phyloP scores from a whole-genome alignment of 1,140 invertebrate species.

The Rhyzopertha dominica region DNA sequence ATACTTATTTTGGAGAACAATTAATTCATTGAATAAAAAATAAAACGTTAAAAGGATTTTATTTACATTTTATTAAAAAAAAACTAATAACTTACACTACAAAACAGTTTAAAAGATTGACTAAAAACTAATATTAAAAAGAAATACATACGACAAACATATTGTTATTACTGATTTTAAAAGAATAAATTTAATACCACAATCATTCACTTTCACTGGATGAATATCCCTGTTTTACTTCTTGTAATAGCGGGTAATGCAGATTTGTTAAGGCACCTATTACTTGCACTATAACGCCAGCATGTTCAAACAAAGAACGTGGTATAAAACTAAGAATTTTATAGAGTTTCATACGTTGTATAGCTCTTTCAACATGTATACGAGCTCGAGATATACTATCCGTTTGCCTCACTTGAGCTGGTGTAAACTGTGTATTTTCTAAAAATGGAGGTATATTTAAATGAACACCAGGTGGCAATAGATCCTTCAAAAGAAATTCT shows the following conservation, averaged over 20 bases:
- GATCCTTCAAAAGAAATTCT: conserved; percentile 16
- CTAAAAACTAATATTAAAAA: too few relatives aligned
- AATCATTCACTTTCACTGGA: too few relatives aligned
- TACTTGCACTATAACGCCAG: conserved; percentile 9
- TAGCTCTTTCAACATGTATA: conserved; percentile 19
- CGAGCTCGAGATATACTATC: conserved; percentile 11
- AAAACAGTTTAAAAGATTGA: too few relatives aligned
- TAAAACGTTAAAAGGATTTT: too few relatives aligned
- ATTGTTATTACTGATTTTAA: too few relatives aligned
- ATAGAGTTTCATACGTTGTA: conserved; percentile 16
- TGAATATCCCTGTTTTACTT: conserved; percentile 10
- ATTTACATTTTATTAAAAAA: too few relatives aligned
- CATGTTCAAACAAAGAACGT: conserved; percentile 1
- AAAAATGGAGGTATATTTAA: conserved; percentile 16
- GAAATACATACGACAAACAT: too few relatives aligned
- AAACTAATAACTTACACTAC: too few relatives aligned
- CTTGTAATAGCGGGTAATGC: conserved; percentile 12
- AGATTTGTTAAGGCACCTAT: conserved; percentile 15
- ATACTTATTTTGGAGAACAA: too few relatives aligned
- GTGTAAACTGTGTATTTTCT: not conserved
- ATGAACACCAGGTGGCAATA: conserved; percentile 12
- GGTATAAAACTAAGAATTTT: conserved; percentile 18
- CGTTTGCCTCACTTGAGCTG: conserved; percentile 7
- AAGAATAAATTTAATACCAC: too few relatives aligned
- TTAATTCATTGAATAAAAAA: too few relatives aligned